These are phyloP conservation scores for Cheracebus regulus DNA, from an alignment of 2,797 vertebrate species.

Conservation along the genomic window DNA sequence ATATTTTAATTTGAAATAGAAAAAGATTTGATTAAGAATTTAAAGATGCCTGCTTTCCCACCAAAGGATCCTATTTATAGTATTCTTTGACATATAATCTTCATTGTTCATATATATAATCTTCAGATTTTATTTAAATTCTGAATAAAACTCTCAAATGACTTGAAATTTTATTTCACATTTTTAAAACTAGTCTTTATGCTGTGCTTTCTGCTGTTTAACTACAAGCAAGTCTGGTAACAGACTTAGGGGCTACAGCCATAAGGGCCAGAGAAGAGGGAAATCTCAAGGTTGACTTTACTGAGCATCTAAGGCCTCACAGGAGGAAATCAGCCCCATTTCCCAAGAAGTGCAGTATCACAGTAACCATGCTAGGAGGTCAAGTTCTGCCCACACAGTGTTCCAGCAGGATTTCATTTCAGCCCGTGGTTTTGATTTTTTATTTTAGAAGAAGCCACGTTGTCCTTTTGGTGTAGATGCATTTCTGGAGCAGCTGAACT, in stretches of 20 bases:
- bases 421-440: not conserved
- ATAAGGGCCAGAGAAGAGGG: not conserved
- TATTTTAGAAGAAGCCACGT: not conserved
- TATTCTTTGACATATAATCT: not conserved
- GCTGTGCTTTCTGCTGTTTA: not conserved
- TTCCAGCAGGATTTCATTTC: not conserved
- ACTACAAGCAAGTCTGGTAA: not conserved
- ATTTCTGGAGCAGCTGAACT: not conserved
- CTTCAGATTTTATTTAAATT: conserved; percentile 24
- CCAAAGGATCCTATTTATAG: conserved; percentile 20
- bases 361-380: not conserved
- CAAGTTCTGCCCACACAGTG: not conserved
- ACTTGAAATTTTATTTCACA: not conserved
- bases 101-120: not conserved
- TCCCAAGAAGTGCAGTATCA: not conserved
- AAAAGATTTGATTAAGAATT: conserved; percentile 47
- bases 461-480: not conserved
- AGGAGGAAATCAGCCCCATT: not conserved
- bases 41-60: not conserved
- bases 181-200: not conserved
- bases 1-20: conserved; percentile 27
- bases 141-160: not conserved
- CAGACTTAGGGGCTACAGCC: not conserved
- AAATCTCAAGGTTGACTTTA: not conserved
- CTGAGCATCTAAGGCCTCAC: not conserved